Base-by-base conservation (phyloP, 2,888 invertebrate genomes). In the Trichopria drosophilae region DNA sequence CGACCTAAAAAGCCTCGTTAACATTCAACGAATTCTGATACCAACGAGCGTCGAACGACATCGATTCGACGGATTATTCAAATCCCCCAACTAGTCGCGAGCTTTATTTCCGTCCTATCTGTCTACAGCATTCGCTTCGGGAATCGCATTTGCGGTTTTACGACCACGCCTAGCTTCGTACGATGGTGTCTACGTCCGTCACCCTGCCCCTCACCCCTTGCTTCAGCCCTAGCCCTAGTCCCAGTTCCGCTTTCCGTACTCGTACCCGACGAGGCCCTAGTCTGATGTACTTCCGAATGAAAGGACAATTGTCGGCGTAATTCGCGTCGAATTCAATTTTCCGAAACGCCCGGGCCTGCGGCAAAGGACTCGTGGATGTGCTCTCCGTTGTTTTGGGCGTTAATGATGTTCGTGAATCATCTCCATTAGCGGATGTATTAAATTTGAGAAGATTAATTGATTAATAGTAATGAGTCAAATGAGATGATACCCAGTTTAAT, bases 121-220 rank as follows among this genome's bases (percentile, higher is more conserved):
- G 55, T 59, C 55, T 57, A 43, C 52, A 52, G 55, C 56, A 39
- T 54, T 58, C 61, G 53, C 51, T 40, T 43, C 46, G 42, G 41
- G 59, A 60, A 63, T 60, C 58, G 58, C 58, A 61, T 61, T 57
- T 58, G 58, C 51, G 59, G 55, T 59, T 61, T 61, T 58, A 57
- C 57, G 57, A 53, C 43, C 36, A 40, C 23, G 37, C 39, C 41
- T 18, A 28, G 26, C 39, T n/a, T n/a, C n/a, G n/a, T n/a, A n/a
- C n/a, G n/a, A n/a, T n/a, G n/a, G 32, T 20, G 19, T 20, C 39
- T 32, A 19, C 29, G 39, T 24, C 34, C n/a, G n/a, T 39, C 36
- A 36, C 20, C n/a, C 37, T 22, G 37, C 42, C 36, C 24, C n/a
- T n/a, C n/a, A n/a, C n/a, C n/a, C n/a, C n/a, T n/a, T n/a, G n/a